Percentiles rank a stretch among this genome's conserved stretches.
phyloP scores from a whole-genome alignment of 2,797 vertebrate species.

The Anabacerthia variegaticeps region DNA sequence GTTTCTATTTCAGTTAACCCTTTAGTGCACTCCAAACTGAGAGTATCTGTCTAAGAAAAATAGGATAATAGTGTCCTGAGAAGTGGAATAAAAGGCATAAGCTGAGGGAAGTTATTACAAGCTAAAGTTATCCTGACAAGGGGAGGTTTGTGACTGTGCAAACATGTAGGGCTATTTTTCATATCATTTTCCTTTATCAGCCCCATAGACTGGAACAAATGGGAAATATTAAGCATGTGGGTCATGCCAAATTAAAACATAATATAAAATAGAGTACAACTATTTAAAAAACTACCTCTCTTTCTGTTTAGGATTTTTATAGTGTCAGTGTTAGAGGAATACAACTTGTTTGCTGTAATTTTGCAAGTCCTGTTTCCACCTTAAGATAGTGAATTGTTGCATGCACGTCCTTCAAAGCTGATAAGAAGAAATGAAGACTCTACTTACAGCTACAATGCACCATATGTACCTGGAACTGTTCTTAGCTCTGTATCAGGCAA shows the following conservation, averaged over 20 bases:
- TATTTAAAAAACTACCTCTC: neutral
- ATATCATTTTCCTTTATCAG: neutral
- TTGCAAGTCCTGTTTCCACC: neutral
- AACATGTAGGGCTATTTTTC: neutral
- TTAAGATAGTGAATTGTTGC: neutral
- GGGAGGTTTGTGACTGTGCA: neutral
- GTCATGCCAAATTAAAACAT: neutral
- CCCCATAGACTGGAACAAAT: neutral
- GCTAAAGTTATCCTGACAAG: neutral
- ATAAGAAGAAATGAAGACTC: neutral
- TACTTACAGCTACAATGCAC: neutral
- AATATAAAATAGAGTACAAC: neutral
- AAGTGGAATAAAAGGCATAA: neutral
- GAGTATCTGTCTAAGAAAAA: neutral
- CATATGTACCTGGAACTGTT: neutral
- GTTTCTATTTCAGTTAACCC: slow-evolving; percentile 49
- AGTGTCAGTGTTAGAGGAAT: neutral
- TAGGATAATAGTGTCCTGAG: neutral
- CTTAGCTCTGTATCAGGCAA: neutral
- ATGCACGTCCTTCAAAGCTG: neutral
- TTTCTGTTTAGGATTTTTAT: neutral
- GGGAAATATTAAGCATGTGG: neutral
- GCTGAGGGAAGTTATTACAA: neutral
- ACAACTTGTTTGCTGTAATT: neutral
- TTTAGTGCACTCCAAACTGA: neutral